phyloP scores from a whole-genome alignment of 2,888 invertebrate genomes.

The Melanotus villosus region DNA sequence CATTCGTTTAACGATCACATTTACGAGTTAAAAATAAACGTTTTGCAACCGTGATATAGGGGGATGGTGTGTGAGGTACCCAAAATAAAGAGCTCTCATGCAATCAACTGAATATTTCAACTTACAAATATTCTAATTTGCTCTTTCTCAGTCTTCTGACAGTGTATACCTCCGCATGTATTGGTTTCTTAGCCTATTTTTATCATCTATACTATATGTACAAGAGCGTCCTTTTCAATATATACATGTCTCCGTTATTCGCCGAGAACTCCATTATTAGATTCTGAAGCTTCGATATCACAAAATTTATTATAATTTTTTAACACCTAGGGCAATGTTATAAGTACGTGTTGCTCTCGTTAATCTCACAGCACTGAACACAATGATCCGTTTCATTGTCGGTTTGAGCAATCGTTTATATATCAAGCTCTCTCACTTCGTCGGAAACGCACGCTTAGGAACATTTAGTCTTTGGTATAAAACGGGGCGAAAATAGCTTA shows the following conservation, averaged over 20 bases:
- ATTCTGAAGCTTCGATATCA: conserved; percentile 45
- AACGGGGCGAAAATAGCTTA: conserved; percentile 67
- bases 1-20: conserved; percentile 46
- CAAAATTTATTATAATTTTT: conserved; percentile 46
- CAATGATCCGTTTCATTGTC: conserved; percentile 44
- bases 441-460: conserved; percentile 47
- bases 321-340: conserved; percentile 38
- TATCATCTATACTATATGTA: conserved; percentile 56
- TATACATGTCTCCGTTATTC: conserved; percentile 50
- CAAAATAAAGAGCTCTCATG: conserved; percentile 44
- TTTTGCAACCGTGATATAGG: conserved; percentile 34
- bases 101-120: conserved; percentile 48
- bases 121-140: conserved; percentile 56
- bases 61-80: conserved; percentile 36
- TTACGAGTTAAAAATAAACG: conserved; percentile 45
- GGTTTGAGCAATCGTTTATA: conserved; percentile 44
- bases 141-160: conserved; percentile 64
- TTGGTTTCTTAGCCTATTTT: conserved; percentile 50
- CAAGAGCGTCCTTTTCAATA: conserved; percentile 43
- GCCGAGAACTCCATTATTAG: conserved; percentile 40
- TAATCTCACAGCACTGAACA: conserved; percentile 49
- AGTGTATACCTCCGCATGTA: conserved; percentile 62
- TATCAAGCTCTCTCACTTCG: conserved; percentile 23
- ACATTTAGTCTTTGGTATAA: conserved; percentile 55
- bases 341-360: conserved; percentile 38